Evolutionary conservation across 2,797 vertebrate genomes (phyloP), one percentile per base, ranked within the genome.

Genomic region (Alcedo quadribrachys): DNA sequence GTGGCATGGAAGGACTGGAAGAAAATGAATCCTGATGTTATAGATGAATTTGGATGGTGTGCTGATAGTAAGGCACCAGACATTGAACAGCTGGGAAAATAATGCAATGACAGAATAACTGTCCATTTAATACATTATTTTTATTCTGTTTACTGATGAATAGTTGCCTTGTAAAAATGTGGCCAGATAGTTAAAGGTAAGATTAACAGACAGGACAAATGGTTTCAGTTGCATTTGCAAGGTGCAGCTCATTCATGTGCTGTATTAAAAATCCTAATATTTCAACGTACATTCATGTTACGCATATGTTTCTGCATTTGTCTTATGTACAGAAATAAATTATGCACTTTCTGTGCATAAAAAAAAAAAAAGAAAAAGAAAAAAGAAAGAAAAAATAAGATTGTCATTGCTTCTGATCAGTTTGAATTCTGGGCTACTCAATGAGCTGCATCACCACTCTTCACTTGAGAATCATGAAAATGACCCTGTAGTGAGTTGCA

Each of bases 1-100:
- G 61, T 30, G 42, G n/a, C 20, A 51, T 68, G 50, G 81, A 91
- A 94, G 63, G 74, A 63, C 42, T 80, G 24, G 14, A 82, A 87
- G 24, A 27, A 88, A 90, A 80, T 81, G 24, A 86, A 53, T 94
- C 92, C 65, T 90, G 27, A 57, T 33, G 16, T 65, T 81, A 65
- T 5, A 85, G 32, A 17, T 75, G 68, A 77, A 46, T 94, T 85
- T 0, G 0, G 33, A 48, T 62, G 66, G 40, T 18, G 53, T 89
- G 21, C 21, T 78, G 43, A 79, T 54, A 73, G 40, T 33, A 73
- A 86, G 35, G 27, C 40, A 65, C 13, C 46, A 68, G 82, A 61
- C 21, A 28, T n/a, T 43, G 50, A 87, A 35, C 32, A 78, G 58
- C 75, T 12, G 58, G 33, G 35, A 6, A 46, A 55, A 54, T 55